Base-by-base conservation (phyloP, 2,888 invertebrate genomes). In the Sminthurinus aureus region DNA sequence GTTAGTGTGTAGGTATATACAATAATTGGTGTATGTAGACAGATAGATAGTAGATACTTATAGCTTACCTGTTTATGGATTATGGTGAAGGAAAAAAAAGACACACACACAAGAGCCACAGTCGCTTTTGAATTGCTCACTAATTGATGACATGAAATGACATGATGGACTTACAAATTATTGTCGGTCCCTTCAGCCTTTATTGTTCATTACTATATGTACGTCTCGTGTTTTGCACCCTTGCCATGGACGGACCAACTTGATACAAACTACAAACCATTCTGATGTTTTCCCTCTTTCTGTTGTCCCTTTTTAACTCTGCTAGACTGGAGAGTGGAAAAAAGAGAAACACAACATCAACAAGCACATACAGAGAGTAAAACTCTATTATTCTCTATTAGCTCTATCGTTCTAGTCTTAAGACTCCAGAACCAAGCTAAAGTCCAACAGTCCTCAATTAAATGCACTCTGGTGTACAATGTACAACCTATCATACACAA, bases 161-260 rank as follows among this genome's bases (percentile, higher is more conserved):
- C 82, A 82, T 82, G 82, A 82, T 82, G 82, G 82, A 82, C 82
- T 77, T 77, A 82, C 82, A 82, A 82, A 82, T 82, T 82, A 82
- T 82, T 69, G 82, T 82, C 82, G 82, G 82, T 82, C 75, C 82
- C 82, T 82, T 82, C 69, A 69, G 77, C 69, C 82, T 82, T 38
- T 38, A 38, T 38, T 38, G 67, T 82, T 82, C 82, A 82, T 82
- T 81, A 81, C n/a, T 38, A 38, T 82, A 82, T 51, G 82, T 76
- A 75, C 51, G 18, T 74, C 69, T 26, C 15, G 64, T 64, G 38
- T 67, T 66, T 38, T 64, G 38, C n/a, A n/a, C 22, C 20, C 50
- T 18, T 67, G 38, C 58, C n/a, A 18, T 38, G 38, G 38, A 38
- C 38, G 3, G 6, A 38, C 79, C 79, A 22, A 38, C 13, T 38